phyloP scores from a whole-genome alignment of 2,113 vertebrate genomes.

The Elgaria multicarinata region DNA sequence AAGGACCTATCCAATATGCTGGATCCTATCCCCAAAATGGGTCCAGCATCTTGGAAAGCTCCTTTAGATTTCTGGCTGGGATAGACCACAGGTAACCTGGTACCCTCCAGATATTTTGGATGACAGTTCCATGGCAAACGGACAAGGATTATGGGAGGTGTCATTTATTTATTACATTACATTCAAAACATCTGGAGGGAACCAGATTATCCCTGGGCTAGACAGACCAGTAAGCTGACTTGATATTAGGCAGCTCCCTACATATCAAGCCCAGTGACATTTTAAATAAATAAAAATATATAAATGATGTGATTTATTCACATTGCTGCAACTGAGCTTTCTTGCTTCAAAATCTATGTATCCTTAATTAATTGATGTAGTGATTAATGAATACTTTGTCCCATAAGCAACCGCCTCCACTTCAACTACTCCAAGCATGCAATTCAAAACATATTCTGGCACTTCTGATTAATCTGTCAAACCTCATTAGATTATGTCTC shows the following conservation, averaged over 20 bases:
- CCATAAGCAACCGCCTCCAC: neutral
- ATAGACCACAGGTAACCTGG: too few species aligned
- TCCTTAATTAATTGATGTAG: neutral
- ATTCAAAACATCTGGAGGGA: too few species aligned
- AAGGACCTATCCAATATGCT: too few species aligned
- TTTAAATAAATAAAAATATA: neutral
- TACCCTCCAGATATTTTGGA: too few species aligned
- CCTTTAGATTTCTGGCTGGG: too few species aligned
- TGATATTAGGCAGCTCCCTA: neutral
- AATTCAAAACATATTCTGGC: neutral
- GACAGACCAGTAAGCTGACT: neutral
- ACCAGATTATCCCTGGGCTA: neutral
- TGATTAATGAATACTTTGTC: neutral
- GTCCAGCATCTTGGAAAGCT: too few species aligned
- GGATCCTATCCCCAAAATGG: too few species aligned
- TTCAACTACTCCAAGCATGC: neutral
- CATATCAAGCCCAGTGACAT: neutral
- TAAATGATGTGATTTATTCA: neutral
- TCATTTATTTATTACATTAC: too few species aligned
- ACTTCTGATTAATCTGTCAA: neutral
- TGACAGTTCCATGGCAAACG: too few species aligned
- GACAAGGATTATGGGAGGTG: neutral
- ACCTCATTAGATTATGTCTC: conserved; percentile 8
- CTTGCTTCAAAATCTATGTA: neutral
- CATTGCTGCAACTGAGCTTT: neutral